Percentiles rank a stretch among this genome's conserved stretches.
Evolutionary conservation across 2,113 vertebrate species (phyloP).

Genomic region (Equus przewalskii): DNA sequence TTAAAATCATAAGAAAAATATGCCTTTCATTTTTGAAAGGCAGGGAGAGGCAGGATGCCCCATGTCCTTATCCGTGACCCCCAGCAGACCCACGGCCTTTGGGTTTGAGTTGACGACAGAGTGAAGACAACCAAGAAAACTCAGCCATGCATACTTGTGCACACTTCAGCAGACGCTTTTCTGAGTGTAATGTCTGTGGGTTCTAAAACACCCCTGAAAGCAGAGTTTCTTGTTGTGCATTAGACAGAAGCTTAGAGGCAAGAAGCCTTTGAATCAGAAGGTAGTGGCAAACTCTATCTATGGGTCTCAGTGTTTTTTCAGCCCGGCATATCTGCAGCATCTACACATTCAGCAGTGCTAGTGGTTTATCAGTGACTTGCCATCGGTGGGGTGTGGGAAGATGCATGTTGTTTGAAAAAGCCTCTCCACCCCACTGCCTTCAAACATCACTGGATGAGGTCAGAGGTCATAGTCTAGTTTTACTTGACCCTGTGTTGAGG

Average conservation of each 20-base stretch:
- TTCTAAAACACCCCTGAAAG: background rate
- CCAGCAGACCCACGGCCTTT: background rate
- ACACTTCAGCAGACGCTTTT: background rate
- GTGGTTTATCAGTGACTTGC: background rate
- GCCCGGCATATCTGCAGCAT: background rate
- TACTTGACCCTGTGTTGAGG: background rate
- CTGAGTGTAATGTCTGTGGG: background rate
- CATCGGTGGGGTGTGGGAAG: background rate
- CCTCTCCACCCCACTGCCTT: background rate
- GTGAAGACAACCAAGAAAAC: background rate
- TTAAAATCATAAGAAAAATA: conserved; percentile 23
- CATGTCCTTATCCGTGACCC: background rate
- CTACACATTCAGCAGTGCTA: background rate
- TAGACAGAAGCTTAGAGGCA: background rate
- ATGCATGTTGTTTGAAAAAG: background rate
- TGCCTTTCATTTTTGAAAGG: background rate
- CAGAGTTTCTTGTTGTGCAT: background rate
- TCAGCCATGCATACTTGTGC: background rate
- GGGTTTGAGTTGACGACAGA: background rate
- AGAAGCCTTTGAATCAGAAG: background rate
- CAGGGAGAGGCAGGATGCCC: background rate
- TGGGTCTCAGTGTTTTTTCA: background rate
- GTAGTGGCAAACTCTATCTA: background rate
- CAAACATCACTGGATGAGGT: background rate
- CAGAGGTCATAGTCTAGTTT: background rate